Evolutionary conservation across 2,888 invertebrate genomes (phyloP).

Genomic region (Corbicula japonica): DNA sequence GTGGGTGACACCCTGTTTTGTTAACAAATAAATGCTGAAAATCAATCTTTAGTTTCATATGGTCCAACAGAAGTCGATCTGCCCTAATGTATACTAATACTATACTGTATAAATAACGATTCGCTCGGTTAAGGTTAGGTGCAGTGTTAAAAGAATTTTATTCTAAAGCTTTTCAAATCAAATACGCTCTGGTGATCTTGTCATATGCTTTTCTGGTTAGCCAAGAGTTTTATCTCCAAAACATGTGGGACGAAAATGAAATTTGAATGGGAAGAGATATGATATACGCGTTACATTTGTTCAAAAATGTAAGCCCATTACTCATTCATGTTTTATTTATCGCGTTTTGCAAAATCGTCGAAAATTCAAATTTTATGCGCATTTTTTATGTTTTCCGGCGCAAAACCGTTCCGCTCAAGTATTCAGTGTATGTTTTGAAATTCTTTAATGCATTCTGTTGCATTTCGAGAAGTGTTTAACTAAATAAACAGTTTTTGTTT

Average conservation of each 20-base stretch:
- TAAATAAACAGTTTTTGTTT: too few species aligned
- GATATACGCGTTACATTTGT: constrained; percentile 18
- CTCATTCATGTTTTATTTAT: constrained; percentile 2
- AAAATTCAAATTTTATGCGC: too few species aligned
- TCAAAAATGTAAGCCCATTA: constrained; percentile 6
- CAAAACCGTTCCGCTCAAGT: too few species aligned
- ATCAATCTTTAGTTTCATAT: constrained; percentile 29
- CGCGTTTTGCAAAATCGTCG: too few species aligned
- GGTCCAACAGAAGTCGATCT: constrained; percentile 5
- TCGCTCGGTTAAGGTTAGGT: constrained; percentile 45
- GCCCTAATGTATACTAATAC: constrained; percentile 10
- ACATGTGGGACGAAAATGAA: constrained; percentile 23
- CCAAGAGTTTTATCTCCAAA: constrained; percentile 32
- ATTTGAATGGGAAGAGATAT: constrained; percentile 19
- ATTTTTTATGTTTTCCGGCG: too few species aligned
- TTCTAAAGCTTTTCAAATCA: constrained; percentile 54
- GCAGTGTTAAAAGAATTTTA: constrained; percentile 32
- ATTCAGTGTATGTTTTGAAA: too few species aligned
- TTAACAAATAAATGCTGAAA: constrained; percentile 26
- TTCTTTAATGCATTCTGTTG: too few species aligned
- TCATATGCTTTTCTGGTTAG: constrained; percentile 36
- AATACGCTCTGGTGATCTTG: constrained; percentile 49
- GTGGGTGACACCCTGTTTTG: constrained; percentile 26
- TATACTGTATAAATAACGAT: constrained; percentile 19
- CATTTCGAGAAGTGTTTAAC: too few species aligned